Conservation (phyloP, 2,888 invertebrate genomes). For the Branchinecta sandiegonensis region DNA sequence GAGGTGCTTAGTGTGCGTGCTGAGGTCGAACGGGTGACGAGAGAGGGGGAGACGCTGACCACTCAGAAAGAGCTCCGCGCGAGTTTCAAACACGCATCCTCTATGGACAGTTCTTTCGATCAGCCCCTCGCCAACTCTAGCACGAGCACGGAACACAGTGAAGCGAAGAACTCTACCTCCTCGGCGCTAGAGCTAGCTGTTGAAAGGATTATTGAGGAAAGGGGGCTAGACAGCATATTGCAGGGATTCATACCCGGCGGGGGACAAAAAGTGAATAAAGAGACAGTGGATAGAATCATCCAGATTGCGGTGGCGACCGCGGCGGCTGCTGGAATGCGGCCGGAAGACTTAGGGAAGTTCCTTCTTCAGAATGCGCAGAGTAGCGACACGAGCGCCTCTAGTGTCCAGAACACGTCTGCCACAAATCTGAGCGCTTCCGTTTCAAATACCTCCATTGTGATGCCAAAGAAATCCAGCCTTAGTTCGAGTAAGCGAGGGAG, state of each 20-base stretch:
- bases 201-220: constrained; percentile 3
- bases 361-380: not conserved
- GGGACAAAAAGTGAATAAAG: constrained; percentile 3
- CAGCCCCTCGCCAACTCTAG: not conserved
- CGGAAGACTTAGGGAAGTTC: constrained; percentile 10
- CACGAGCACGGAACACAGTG: not conserved
- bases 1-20: not conserved
- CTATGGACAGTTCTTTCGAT: not conserved
- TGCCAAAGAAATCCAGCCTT: constrained; percentile 34
- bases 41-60: not conserved
- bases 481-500: constrained; percentile 27
- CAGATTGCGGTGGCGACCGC: constrained; percentile 5
- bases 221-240: not conserved
- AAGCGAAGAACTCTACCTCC: not conserved
- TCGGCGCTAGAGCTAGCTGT: not conserved
- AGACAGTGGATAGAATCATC: not conserved
- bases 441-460: constrained; percentile 26
- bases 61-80: not conserved
- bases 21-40: not conserved
- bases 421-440: constrained; percentile 6
- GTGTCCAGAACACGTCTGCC: not conserved
- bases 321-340: constrained; percentile 6
- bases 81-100: not conserved
- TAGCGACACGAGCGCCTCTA: not conserved
- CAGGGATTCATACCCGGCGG: not conserved